Evolutionary conservation across 2,888 invertebrate genomes (phyloP).

Genomic region (Aelia acuminata): DNA sequence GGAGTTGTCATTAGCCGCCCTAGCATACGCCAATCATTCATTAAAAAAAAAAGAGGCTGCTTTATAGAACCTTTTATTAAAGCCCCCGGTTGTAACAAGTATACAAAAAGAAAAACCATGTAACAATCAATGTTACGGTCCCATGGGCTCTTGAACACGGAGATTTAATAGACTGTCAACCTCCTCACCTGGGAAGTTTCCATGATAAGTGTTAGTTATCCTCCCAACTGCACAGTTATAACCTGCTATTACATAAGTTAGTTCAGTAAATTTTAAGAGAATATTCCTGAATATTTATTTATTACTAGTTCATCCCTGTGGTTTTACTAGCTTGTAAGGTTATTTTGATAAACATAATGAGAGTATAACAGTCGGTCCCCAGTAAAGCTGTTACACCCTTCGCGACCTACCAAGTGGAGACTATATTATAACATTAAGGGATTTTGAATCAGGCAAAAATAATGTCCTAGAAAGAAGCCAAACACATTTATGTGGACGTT

Average conservation of each 20-base stretch:
- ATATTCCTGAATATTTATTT: too few species aligned
- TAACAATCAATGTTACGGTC: slow-evolving; percentile 46
- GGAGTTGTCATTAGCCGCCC: slow-evolving; percentile 3
- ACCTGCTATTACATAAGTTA: background rate
- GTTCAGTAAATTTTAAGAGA: too few species aligned
- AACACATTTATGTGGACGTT: too few species aligned
- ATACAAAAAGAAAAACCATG: slow-evolving; percentile 27
- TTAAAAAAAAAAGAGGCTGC: slow-evolving; percentile 26
- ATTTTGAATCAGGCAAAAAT: too few species aligned
- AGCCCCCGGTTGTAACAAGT: background rate
- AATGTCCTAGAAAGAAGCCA: too few species aligned
- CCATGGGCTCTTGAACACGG: slow-evolving; percentile 17
- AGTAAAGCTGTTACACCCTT: too few species aligned
- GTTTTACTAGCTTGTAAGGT: too few species aligned
- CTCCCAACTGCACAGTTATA: background rate
- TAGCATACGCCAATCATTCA: slow-evolving; percentile 6
- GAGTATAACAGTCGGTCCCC: too few species aligned
- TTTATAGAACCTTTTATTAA: slow-evolving; percentile 20
- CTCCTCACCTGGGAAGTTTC: background rate
- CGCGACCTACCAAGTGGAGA: too few species aligned
- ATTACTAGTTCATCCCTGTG: too few species aligned
- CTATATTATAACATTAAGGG: too few species aligned
- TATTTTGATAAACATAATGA: too few species aligned
- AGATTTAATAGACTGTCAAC: background rate
- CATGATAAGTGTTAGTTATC: background rate